A percentile compares a stretch with the other conserved stretches of the same genome.
Evolutionary conservation across 2,888 invertebrate species (phyloP).

Genomic region (Athalia cordata): DNA sequence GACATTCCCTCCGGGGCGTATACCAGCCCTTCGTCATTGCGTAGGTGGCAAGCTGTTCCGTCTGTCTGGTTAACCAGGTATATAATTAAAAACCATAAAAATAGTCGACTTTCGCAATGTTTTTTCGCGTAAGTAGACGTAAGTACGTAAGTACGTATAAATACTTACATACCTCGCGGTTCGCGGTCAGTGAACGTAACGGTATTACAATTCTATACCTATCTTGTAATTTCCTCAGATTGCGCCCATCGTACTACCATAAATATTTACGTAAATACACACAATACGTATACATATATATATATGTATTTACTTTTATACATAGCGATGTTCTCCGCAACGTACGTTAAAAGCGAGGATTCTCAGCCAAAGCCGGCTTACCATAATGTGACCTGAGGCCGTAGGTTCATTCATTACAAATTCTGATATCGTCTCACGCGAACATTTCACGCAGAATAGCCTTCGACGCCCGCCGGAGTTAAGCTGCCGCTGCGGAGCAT

Average conservation of each 20-base stretch:
- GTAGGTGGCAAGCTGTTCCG: too few relatives aligned
- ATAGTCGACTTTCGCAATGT: conserved; percentile 32
- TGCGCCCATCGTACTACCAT: conserved; percentile 4
- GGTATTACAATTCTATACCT: conserved; percentile 52
- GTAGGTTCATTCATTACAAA: conserved; percentile 10
- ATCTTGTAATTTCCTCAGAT: conserved; percentile 20
- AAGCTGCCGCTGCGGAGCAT: too few relatives aligned
- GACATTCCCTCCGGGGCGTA: not conserved
- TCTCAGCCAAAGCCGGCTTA: not conserved
- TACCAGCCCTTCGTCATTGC: too few relatives aligned
- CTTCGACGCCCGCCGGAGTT: conserved; percentile 4
- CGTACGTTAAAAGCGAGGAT: not conserved
- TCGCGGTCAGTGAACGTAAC: conserved; percentile 69
- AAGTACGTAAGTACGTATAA: not conserved
- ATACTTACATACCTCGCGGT: conserved; percentile 45
- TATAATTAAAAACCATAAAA: conserved; percentile 35
- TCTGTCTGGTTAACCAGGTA: conserved; percentile 1
- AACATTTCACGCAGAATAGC: not conserved
- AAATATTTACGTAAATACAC: not conserved
- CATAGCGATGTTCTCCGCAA: too few relatives aligned
- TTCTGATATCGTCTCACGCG: conserved; percentile 9
- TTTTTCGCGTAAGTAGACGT: not conserved
- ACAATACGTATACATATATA: not conserved
- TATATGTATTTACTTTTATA: too few relatives aligned
- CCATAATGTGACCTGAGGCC: not conserved